Conservation (phyloP, 92 coral and sea anemone genomes). For the Palythoa grandis region DNA sequence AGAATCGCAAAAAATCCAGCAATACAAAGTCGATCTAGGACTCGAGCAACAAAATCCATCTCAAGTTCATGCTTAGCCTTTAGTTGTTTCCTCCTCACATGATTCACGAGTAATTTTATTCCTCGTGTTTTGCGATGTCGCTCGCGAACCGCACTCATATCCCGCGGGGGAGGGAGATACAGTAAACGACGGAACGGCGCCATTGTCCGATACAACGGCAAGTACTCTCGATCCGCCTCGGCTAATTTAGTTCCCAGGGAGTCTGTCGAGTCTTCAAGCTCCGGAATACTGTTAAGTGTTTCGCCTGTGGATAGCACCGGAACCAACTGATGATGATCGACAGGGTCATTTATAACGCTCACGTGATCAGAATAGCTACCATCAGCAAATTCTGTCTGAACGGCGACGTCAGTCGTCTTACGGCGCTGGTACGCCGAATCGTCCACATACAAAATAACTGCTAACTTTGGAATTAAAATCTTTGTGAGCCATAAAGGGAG, state of each 20-base stretch:
- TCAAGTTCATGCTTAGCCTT: conserved; percentile 9
- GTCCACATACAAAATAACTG: conserved; percentile 9
- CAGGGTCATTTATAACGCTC: conserved; percentile 5
- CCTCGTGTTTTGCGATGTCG: conserved; percentile 31
- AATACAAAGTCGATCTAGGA: conserved; percentile 29
- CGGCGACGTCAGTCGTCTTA: neutral
- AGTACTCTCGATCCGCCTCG: conserved; percentile 31
- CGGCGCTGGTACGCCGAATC: neutral
- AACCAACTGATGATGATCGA: neutral
- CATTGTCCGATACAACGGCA: conserved; percentile 28
- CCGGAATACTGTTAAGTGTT: conserved; percentile 14
- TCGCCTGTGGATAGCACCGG: neutral
- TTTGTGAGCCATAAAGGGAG: conserved; percentile 24
- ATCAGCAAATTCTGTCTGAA: conserved; percentile 21
- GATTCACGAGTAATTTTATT: conserved; percentile 6
- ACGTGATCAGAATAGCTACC: conserved; percentile 2
- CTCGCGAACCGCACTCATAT: neutral
- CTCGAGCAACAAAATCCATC: conserved; percentile 34
- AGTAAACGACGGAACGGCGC: conserved; percentile 32
- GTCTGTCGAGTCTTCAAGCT: conserved; percentile 19
- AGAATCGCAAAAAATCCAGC: conserved; percentile 28
- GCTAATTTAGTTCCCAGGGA: conserved; percentile 9
- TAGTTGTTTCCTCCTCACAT: neutral
- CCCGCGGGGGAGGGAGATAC: conserved; percentile 6
- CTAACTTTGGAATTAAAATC: conserved; percentile 26